A percentile compares a stretch with the other conserved stretches of the same genome.
These are phyloP conservation scores for Penelope pileata DNA, from an alignment of 2,113 vertebrate species.

Conservation along the genomic window DNA sequence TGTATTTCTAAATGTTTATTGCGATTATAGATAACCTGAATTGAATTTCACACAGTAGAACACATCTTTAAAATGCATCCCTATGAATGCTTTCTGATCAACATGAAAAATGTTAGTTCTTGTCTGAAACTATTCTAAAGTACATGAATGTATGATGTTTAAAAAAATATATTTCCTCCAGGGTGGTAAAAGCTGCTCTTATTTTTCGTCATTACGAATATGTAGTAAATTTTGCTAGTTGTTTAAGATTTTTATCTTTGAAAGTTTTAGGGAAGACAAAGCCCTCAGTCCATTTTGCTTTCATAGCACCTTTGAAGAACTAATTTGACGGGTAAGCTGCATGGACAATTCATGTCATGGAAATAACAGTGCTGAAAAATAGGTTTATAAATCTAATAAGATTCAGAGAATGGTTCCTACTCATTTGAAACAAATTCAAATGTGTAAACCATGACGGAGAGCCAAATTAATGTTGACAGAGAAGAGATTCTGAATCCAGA, in stretches of 20 bases:
- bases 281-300: not conserved
- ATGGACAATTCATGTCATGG: not conserved
- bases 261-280: not conserved
- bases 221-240: not conserved
- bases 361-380: not conserved
- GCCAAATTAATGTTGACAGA: conserved; percentile 5
- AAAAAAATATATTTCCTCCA: not conserved
- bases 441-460: not conserved
- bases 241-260: not conserved
- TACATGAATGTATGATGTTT: not conserved
- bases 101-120: conserved; percentile 3
- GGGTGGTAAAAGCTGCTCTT: not conserved
- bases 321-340: not conserved
- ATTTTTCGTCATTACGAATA: not conserved
- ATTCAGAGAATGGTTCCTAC: conserved; percentile 13
- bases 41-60: conserved; percentile 37
- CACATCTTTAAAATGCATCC: not conserved
- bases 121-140: conserved; percentile 46
- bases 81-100: not conserved
- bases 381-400: not conserved
- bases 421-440: conserved; percentile 26
- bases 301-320: not conserved
- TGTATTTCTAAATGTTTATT: conserved; percentile 30
- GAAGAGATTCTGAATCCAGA: not conserved
- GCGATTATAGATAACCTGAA: conserved; percentile 38